Base-by-base conservation (phyloP, 2,113 vertebrate genomes). In the Glaucomys volans region DNA sequence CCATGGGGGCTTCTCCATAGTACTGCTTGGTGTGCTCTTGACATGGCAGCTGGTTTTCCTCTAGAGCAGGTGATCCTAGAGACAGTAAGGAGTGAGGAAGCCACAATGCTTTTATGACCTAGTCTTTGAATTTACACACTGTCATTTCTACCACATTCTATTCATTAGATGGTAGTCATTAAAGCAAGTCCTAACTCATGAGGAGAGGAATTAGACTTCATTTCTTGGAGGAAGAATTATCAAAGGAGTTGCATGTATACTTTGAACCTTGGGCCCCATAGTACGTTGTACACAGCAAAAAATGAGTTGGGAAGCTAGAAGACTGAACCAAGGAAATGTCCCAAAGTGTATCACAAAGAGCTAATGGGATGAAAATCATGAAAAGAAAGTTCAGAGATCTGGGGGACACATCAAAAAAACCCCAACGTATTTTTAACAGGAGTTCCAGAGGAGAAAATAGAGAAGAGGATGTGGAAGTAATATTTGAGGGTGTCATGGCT, bases 321-420 rank as follows among this genome's bases (percentile, higher is more conserved):
- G 28, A 54, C 18, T 79, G 40, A 88, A 37, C 17, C 93, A 44
- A 95, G 42, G 30, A 91, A 94, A 79, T 71, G 42, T 77, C 79
- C 28, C 44, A 81, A 72, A 92, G 84, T 86, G 32, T 44, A 80
- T 11, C 8, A 86, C 24, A 44, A 90, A 87, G 47, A 64, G 22
- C 24, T 87, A 77, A 90, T 75, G 47, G 47, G 30, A 71, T 77
- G 47, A 47, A 92, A 94, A 88, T 57, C 74, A 86, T 81, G 35
- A 59, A 62, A 47, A 94, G 75, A 87, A 96, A 91, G 20, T 44
- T 64, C 64, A 84, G 90, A 32, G 74, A 95, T 90, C 77, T 77
- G 44, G n/a, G 67, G 26, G 69, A 87, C 11, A 85, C 20, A 64
- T 24, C 10, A 32, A 75, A 92, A 84, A 92, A 81, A 40, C 30